Percentiles rank a stretch among this genome's conserved stretches.
Evolutionary conservation across 2,888 invertebrate species (phyloP).

Genomic region (Drosophila macrospina): DNA sequence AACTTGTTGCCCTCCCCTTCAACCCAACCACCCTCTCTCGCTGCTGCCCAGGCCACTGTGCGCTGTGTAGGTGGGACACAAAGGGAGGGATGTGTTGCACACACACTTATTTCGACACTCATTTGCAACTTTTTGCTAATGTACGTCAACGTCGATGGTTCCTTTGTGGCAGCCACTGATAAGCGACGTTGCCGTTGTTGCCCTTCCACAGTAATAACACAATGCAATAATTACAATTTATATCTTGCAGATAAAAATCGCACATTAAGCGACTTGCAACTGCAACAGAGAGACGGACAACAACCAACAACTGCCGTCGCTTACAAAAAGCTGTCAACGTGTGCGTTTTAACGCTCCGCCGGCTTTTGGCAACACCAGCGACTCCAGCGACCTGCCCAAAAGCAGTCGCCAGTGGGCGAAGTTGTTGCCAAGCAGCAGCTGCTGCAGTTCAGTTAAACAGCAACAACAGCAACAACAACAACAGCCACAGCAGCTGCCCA

Average conservation of each 20-base stretch:
- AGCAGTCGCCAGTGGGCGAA: conserved; percentile 68
- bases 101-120: conserved; percentile 73
- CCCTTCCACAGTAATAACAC: conserved; percentile 48
- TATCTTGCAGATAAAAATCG: conserved; percentile 77
- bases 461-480: conserved; percentile 15
- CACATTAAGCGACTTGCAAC: conserved; percentile 74
- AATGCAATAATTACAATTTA: conserved; percentile 82
- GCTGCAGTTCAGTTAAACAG: conserved; percentile 50
- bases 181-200: conserved; percentile 38
- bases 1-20: conserved; percentile 6
- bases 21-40: background rate
- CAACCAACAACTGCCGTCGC: conserved; percentile 40
- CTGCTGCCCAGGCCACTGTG: background rate
- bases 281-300: conserved; percentile 25
- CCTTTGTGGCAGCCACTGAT: conserved; percentile 55
- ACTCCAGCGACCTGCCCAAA: conserved; percentile 43
- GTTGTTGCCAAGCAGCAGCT: conserved; percentile 59
- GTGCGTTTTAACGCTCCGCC: conserved; percentile 79
- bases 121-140: conserved; percentile 80
- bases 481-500: conserved; percentile 58
- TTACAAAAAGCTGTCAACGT: conserved; percentile 74
- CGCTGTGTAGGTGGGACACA: conserved; percentile 18
- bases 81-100: conserved; percentile 31
- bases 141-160: conserved; percentile 61
- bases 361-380: conserved; percentile 35